Evolutionary conservation across 2,888 invertebrate species (phyloP).

Genomic region (Drosophila kokeensis): DNA sequence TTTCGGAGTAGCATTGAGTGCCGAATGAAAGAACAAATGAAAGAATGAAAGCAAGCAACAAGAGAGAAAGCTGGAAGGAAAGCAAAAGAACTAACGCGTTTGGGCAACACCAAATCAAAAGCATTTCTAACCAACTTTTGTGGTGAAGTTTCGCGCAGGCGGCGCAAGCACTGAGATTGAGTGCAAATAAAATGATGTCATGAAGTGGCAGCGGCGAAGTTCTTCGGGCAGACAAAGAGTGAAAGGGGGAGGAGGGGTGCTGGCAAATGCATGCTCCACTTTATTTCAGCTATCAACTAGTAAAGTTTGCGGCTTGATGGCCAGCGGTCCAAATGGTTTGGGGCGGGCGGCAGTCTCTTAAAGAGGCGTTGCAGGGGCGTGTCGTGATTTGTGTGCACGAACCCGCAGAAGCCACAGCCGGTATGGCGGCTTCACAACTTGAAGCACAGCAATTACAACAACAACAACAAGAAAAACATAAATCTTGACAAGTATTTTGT

Average conservation of each 20-base stretch:
- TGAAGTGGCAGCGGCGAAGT: constrained; percentile 64
- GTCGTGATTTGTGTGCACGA: constrained; percentile 64
- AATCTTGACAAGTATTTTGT: constrained; percentile 77
- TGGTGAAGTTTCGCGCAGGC: constrained; percentile 55
- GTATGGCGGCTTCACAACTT: constrained; percentile 58
- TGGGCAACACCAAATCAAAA: constrained; percentile 66
- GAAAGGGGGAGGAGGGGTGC: neutral
- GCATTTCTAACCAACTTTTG: constrained; percentile 74
- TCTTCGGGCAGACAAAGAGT: neutral
- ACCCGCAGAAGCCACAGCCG: constrained; percentile 54
- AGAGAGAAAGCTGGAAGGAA: neutral
- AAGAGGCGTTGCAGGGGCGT: constrained; percentile 2
- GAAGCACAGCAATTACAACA: constrained; percentile 66
- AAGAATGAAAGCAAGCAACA: constrained; percentile 12
- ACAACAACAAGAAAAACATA: constrained; percentile 57
- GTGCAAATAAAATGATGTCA: constrained; percentile 80
- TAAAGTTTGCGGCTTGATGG: constrained; percentile 76
- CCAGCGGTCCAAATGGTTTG: constrained; percentile 27
- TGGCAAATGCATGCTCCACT: constrained; percentile 69
- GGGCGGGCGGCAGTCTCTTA: constrained; percentile 28
- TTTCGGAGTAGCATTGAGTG: constrained; percentile 47
- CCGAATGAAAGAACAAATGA: constrained; percentile 11
- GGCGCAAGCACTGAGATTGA: constrained; percentile 71
- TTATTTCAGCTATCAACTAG: constrained; percentile 79
- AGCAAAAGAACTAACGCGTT: constrained; percentile 43